Evolutionary conservation across 2,888 invertebrate genomes (phyloP).

Genomic region (Synanthedon vespiformis): DNA sequence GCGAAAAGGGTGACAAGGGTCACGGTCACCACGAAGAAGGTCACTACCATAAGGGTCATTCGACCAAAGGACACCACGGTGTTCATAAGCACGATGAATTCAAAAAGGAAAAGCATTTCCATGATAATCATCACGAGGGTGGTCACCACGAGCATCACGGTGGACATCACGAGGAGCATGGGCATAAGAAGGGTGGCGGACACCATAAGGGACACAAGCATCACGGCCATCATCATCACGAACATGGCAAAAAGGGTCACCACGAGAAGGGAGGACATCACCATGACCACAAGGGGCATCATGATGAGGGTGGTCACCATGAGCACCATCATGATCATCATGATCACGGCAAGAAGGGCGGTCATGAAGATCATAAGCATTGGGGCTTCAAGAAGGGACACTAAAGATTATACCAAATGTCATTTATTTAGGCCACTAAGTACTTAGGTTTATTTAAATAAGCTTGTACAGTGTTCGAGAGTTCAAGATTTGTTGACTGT

Average conservation of each 20-base stretch:
- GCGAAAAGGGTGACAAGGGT: constrained; percentile 75
- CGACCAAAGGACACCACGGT: constrained; percentile 87
- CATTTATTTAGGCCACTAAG: constrained; percentile 32
- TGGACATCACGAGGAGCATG: constrained; percentile 81
- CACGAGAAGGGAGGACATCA: constrained; percentile 85
- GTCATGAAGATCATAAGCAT: constrained; percentile 83
- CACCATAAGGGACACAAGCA: constrained; percentile 85
- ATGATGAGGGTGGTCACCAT: constrained; percentile 82
- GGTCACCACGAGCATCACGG: constrained; percentile 86
- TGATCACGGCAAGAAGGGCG: constrained; percentile 84
- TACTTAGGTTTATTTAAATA: constrained; percentile 39
- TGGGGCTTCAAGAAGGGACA: constrained; percentile 78
- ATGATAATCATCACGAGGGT: constrained; percentile 83
- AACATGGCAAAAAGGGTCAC: constrained; percentile 85
- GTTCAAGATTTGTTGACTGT: constrained; percentile 43
- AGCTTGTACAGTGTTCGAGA: constrained; percentile 23
- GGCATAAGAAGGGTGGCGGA: constrained; percentile 84
- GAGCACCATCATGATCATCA: constrained; percentile 82
- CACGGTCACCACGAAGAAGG: constrained; percentile 70
- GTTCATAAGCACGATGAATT: constrained; percentile 87
- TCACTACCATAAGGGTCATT: constrained; percentile 85
- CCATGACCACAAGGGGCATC: constrained; percentile 83
- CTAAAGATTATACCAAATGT: constrained; percentile 27
- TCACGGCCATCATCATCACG: constrained; percentile 80
- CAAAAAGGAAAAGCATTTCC: constrained; percentile 89